Conservation (phyloP, 1,140 invertebrate genomes). For the Tetragonula clypearis region DNA sequence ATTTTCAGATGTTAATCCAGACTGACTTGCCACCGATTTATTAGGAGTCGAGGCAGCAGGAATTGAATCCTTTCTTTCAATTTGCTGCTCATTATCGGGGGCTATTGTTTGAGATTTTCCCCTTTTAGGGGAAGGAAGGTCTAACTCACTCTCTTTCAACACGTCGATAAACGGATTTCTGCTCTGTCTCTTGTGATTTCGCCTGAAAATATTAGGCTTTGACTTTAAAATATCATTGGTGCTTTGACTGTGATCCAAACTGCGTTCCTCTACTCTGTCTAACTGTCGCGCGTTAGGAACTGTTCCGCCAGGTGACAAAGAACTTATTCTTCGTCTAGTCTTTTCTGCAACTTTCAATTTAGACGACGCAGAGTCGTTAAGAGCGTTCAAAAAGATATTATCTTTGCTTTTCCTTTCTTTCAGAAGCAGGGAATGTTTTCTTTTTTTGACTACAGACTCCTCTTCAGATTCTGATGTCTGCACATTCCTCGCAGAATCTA, state of each 20-base stretch:
- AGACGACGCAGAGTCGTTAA: neutral
- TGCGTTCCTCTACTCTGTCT: neutral
- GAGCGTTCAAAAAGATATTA: conserved; percentile 34
- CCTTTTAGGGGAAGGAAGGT: too few species aligned
- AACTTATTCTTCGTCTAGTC: neutral
- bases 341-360: neutral
- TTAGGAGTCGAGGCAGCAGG: neutral
- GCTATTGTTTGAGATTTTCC: neutral
- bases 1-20: neutral
- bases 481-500: neutral
- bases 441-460: neutral
- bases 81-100: neutral
- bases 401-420: neutral
- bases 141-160: neutral
- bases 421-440: neutral
- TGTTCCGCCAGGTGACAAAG: neutral
- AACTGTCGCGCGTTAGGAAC: neutral
- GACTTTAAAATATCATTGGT: conserved; percentile 15
- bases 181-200: neutral
- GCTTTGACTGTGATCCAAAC: neutral
- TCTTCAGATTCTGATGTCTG: conserved; percentile 43
- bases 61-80: neutral
- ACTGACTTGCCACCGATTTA: neutral
- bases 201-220: conserved; percentile 40
- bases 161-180: conserved; percentile 21